phyloP scores from a whole-genome alignment of 2,113 vertebrate species.

The Sakesphorus luctuosus region DNA sequence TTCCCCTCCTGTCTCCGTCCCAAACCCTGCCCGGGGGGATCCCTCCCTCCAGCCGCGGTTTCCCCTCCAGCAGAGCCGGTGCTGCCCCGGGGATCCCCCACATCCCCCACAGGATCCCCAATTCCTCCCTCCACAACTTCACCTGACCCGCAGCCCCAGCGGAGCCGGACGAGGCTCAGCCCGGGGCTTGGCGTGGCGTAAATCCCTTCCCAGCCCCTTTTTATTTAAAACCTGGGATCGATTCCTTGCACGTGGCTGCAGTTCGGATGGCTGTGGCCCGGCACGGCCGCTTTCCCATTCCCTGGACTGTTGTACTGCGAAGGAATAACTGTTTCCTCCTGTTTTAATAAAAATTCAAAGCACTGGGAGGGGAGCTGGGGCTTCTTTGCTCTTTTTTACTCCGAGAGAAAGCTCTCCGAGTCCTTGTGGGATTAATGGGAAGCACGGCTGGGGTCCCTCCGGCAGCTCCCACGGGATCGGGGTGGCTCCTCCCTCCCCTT shows the following conservation, averaged over 20 bases:
- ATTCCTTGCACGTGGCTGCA: background rate
- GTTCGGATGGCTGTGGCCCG: background rate
- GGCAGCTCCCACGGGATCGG: background rate
- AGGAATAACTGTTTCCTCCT: conserved; percentile 8
- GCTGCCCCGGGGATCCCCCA: background rate
- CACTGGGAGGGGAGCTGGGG: background rate
- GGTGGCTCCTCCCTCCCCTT: too few relatives aligned
- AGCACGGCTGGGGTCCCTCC: background rate
- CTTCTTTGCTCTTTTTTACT: background rate
- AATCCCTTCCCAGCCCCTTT: background rate
- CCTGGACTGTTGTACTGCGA: conserved; percentile 10
- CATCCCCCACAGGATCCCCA: background rate
- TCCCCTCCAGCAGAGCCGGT: background rate
- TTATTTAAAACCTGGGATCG: background rate
- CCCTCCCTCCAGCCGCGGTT: background rate
- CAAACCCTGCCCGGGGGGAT: background rate
- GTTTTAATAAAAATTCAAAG: conserved; percentile 76
- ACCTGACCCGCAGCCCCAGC: background rate
- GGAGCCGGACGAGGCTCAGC: background rate
- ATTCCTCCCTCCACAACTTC: rapidly evolving
- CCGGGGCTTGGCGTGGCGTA: background rate
- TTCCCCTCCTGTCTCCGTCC: background rate
- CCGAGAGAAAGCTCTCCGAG: background rate
- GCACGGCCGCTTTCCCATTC: background rate
- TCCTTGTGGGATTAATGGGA: background rate